A percentile compares a stretch with the other conserved stretches of the same genome.
phyloP scores from a whole-genome alignment of 2,113 vertebrate genomes.

The Odontophorus gujanensis region DNA sequence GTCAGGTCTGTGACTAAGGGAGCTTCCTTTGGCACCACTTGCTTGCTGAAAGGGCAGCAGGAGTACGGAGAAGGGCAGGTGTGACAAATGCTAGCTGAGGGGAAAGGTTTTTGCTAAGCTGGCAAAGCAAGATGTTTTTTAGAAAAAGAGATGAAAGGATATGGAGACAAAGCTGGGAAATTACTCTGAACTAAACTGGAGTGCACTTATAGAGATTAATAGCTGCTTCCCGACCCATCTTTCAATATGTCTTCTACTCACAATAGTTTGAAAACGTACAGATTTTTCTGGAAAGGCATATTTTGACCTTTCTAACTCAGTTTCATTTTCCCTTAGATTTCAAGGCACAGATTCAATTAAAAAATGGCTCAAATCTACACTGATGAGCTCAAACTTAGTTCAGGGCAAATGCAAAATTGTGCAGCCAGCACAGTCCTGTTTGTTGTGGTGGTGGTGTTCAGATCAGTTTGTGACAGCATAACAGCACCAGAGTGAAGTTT shows the following conservation, averaged over 20 bases:
- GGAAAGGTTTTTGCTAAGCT: conserved; percentile 34
- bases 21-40: neutral
- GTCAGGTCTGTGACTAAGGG: neutral
- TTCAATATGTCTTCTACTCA: neutral
- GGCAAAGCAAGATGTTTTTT: neutral
- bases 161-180: conserved; percentile 50
- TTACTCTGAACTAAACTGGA: neutral
- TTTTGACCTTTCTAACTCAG: neutral
- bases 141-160: conserved; percentile 39
- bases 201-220: conserved; percentile 12
- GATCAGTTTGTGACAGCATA: neutral
- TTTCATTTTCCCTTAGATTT: neutral
- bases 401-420: neutral
- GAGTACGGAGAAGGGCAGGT: neutral
- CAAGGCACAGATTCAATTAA: neutral
- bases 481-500: neutral
- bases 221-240: conserved; percentile 21
- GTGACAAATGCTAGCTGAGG: neutral
- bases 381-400: neutral
- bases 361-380: neutral
- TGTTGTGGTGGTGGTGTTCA: neutral
- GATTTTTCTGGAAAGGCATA: conserved; percentile 1
- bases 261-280: neutral
- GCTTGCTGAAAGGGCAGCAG: neutral
- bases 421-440: neutral